Percentiles rank a stretch among this genome's conserved stretches.
These are phyloP conservation scores for Metallyticus violacea DNA, from an alignment of 2,888 invertebrate genomes.

Conservation along the genomic window DNA sequence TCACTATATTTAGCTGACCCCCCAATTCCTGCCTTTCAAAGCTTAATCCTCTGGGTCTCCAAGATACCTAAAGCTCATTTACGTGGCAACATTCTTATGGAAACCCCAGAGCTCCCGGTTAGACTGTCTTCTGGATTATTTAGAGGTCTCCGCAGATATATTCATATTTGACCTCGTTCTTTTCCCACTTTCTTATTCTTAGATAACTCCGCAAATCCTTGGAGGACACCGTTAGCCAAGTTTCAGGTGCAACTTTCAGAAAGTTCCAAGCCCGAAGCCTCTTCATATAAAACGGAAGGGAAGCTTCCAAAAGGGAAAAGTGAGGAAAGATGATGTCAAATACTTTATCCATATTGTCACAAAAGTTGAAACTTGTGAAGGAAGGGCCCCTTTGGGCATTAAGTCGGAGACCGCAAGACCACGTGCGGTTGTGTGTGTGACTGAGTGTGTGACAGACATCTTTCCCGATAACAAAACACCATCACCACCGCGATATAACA, in stretches of 20 bases:
- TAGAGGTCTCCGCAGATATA: neutral
- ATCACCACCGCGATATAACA: neutral
- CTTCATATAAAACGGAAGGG: neutral
- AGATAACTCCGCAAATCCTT: neutral
- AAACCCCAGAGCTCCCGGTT: neutral
- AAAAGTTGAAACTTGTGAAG: neutral
- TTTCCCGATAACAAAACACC: neutral
- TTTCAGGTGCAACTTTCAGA: neutral
- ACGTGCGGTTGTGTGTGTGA: too few relatives aligned
- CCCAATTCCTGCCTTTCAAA: too few relatives aligned
- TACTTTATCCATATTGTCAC: conserved; percentile 1
- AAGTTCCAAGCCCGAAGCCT: neutral
- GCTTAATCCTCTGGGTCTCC: too few relatives aligned
- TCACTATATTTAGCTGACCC: too few relatives aligned
- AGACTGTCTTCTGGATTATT: too few relatives aligned
- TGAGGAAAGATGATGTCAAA: neutral
- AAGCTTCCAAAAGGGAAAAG: neutral
- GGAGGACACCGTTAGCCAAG: neutral
- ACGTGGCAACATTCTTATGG: neutral
- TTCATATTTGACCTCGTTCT: neutral
- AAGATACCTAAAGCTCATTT: neutral
- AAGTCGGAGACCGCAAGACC: neutral
- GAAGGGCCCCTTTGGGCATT: neutral
- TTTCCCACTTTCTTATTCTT: neutral
- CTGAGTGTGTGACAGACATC: neutral